Conservation (phyloP, 2,797 vertebrate genomes). For the Vespertilio murinus region DNA sequence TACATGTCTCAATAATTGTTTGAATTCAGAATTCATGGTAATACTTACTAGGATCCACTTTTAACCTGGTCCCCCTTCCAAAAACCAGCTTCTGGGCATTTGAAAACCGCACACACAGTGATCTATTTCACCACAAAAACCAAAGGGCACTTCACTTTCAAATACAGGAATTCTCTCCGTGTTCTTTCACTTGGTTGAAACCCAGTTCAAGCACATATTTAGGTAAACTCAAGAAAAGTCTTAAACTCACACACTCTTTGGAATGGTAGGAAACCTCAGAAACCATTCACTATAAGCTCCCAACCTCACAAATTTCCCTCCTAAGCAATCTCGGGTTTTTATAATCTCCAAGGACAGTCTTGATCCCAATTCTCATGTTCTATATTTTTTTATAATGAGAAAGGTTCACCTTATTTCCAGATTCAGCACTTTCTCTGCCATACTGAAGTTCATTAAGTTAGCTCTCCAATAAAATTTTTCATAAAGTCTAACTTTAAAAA, state of each 20-base stretch:
- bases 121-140: constrained; percentile 58
- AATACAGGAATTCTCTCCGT: neutral
- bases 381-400: neutral
- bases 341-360: neutral
- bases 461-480: neutral
- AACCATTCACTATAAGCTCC: neutral
- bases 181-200: constrained; percentile 1
- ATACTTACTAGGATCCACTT: constrained; percentile 68
- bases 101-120: constrained; percentile 49
- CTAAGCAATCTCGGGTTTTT: neutral
- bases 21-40: constrained; percentile 15
- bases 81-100: constrained; percentile 20
- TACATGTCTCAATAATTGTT: neutral
- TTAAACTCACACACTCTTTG: neutral
- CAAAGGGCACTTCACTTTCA: constrained; percentile 7
- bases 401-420: neutral
- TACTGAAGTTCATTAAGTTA: neutral
- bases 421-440: constrained; percentile 10
- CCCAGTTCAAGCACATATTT: neutral
- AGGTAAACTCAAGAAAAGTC: constrained; percentile 24
- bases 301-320: neutral
- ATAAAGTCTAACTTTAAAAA: constrained; percentile 6
- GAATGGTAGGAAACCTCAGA: neutral
- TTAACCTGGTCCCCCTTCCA: constrained; percentile 60
- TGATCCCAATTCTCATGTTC: neutral